Evolutionary conservation across 2,113 vertebrate species (phyloP), one percentile per base, ranked within the genome.

Genomic region (Perca schrenkii): DNA sequence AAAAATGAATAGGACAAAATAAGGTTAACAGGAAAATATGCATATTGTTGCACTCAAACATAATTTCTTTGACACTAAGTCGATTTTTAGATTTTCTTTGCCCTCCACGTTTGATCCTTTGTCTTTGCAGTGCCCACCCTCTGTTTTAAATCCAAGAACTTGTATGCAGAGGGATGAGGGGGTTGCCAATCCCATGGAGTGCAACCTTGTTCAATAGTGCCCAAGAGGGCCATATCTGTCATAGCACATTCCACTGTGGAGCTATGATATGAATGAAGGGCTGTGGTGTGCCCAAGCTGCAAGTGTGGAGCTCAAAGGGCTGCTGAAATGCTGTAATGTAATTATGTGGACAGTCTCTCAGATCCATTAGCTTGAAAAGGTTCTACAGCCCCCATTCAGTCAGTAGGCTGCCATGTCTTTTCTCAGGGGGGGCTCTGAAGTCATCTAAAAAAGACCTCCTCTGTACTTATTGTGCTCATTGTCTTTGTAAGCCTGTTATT

Each of bases 401-500:
- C 86, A 78, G 87, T 87, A 58, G 87, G 84, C 85, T 79, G 91
- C 90, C 88, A 81, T 89, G 83, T 92, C 86, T 88, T 89, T 89
- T 90, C 87, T 90, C 68, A 65, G 80, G 28, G 66, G 80, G 64
- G 89, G 77, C 84, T 88, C 89, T 93, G 92, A 93, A 95, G 91
- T 91, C 86, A 94, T 91, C 78, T 94, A 91, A 94, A 96, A 43
- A 94, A 82, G 93, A 87, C 88, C 86, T 94, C 86, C 91, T 95
- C 94, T 96, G 87, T 91, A 89, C 88, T 93, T 88, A 94, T 95
- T 94, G 93, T 95, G 86, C 79, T 90, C 89, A 93, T 95, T 95
- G 95, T 96, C 91, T 95, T 91, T 93, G 86, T 88, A 89, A 91
- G 90, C 84, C 90, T 93, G 92, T 94, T 95, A 93, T 95, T 94